These are phyloP conservation scores for Eupeodes latifasciatus DNA, from an alignment of 2,888 invertebrate species.

Conservation along the genomic window DNA sequence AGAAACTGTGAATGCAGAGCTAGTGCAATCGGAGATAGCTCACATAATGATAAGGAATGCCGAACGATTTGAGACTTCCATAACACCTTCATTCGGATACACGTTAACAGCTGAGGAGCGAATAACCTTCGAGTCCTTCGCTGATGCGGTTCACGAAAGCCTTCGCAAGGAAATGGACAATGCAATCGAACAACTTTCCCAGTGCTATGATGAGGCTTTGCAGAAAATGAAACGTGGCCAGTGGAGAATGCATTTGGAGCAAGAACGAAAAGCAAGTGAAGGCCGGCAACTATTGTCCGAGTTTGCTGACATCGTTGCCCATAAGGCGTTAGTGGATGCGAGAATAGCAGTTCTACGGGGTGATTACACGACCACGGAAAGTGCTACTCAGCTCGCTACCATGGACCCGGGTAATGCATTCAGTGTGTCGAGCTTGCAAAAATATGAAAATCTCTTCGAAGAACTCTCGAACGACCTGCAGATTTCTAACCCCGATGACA, in stretches of 20 bases:
- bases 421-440: slow-evolving; percentile 80
- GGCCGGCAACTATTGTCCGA: slow-evolving; percentile 86
- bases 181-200: slow-evolving; percentile 88
- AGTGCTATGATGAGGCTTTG: slow-evolving; percentile 88
- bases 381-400: slow-evolving; percentile 11
- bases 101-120: slow-evolving; percentile 89
- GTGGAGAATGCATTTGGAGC: slow-evolving; percentile 85
- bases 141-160: slow-evolving; percentile 89
- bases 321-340: slow-evolving; percentile 91
- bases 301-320: slow-evolving; percentile 89
- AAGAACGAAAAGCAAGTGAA: slow-evolving; percentile 84
- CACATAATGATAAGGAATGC: slow-evolving; percentile 90
- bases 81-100: slow-evolving; percentile 86
- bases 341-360: slow-evolving; percentile 89
- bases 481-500: slow-evolving; percentile 81
- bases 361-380: slow-evolving; percentile 81
- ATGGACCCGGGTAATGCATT: slow-evolving; percentile 65
- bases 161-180: slow-evolving; percentile 90
- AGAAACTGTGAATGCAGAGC: slow-evolving; percentile 89
- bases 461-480: slow-evolving; percentile 81
- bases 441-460: slow-evolving; percentile 81
- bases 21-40: slow-evolving; percentile 91
- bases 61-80: slow-evolving; percentile 87
- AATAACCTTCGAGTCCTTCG: slow-evolving; percentile 90
- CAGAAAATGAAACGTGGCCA: slow-evolving; percentile 85